phyloP scores from a whole-genome alignment of 2,888 invertebrate genomes.

The Xylocampa areola region DNA sequence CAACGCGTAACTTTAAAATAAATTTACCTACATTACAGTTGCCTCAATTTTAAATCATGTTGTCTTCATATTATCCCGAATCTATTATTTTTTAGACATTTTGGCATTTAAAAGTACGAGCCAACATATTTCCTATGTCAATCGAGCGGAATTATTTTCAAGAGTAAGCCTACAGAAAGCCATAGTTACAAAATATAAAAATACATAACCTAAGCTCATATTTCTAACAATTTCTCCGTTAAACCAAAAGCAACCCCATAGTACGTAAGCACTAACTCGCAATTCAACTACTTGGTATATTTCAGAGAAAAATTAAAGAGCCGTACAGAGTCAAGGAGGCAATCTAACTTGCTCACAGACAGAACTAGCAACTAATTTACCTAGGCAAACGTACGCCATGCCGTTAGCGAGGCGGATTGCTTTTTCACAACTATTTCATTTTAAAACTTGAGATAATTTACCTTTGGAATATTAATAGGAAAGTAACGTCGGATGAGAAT shows the following conservation, averaged over 20 bases:
- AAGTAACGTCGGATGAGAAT: neutral
- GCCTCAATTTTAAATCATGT: no score
- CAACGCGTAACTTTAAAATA: no score
- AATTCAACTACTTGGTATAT: conserved; percentile 36
- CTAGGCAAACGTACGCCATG: conserved; percentile 71
- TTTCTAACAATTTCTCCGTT: neutral
- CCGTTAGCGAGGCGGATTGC: conserved; percentile 66
- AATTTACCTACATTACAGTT: no score
- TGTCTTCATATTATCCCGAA: no score
- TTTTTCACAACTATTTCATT: conserved; percentile 74
- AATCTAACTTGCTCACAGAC: conserved; percentile 81
- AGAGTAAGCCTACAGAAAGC: no score
- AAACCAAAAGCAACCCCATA: conserved; percentile 20
- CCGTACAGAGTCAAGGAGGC: conserved; percentile 69
- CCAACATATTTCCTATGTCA: no score
- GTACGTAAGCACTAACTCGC: conserved; percentile 15
- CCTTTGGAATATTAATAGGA: conserved; percentile 25
- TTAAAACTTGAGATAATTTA: conserved; percentile 68
- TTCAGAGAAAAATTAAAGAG: conserved; percentile 71
- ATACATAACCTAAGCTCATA: neutral
- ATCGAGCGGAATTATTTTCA: no score
- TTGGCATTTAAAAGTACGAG: no score
- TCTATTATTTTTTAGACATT: no score
- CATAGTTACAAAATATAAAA: no score
- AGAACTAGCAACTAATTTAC: conserved; percentile 79